Evolutionary conservation across 2,797 vertebrate species (phyloP).

Genomic region (Aselliscus stoliczkanus): DNA sequence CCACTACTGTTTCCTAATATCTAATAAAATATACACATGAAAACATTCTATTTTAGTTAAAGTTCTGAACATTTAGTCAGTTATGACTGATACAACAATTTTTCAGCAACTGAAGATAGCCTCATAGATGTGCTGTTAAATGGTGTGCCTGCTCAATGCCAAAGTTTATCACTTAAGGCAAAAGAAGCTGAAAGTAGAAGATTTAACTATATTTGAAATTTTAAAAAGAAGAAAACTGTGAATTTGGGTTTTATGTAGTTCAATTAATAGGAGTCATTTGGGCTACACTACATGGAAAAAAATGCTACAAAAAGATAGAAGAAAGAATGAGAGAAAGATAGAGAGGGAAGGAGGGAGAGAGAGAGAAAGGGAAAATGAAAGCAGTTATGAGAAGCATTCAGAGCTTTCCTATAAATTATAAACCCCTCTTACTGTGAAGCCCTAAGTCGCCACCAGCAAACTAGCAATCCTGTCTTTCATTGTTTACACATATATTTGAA

Average conservation of each 20-base stretch:
- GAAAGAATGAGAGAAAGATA: no score
- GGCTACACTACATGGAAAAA: not conserved
- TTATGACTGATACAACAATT: not conserved
- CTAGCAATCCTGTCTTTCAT: not conserved
- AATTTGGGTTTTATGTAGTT: not conserved
- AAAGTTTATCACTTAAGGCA: not conserved
- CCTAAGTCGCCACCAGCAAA: not conserved
- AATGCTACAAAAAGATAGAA: not conserved
- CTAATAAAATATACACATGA: not conserved
- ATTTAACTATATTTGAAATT: not conserved
- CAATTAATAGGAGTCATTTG: not conserved
- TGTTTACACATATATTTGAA: conserved; percentile 15
- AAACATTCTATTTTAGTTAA: conserved; percentile 26
- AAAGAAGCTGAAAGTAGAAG: not conserved
- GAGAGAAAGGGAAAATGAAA: not conserved
- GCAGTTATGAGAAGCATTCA: not conserved
- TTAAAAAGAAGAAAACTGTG: not conserved
- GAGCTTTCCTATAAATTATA: not conserved
- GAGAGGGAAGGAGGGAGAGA: no score
- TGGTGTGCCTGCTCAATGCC: not conserved
- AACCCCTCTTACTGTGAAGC: not conserved
- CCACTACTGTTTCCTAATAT: not conserved
- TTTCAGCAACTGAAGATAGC: not conserved
- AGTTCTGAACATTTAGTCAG: not conserved
- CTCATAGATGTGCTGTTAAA: not conserved